Evolutionary conservation across 2,888 invertebrate genomes (phyloP).

Genomic region (Amiota mariae): DNA sequence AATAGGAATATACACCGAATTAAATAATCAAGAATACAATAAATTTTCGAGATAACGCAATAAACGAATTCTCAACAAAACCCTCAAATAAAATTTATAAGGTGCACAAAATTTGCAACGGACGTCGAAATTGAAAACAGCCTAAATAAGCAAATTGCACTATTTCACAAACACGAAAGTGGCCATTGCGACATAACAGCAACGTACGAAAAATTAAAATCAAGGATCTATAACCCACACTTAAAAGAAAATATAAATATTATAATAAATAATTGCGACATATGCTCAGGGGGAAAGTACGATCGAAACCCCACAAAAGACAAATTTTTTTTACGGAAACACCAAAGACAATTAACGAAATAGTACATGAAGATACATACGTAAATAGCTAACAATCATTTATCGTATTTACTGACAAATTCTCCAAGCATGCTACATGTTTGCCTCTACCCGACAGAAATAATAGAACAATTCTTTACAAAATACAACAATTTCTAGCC

Average conservation of each 20-base stretch:
- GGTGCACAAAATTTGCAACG: too few species aligned
- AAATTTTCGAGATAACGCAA: too few species aligned
- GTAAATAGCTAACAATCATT: background rate
- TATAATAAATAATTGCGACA: conserved; percentile 42
- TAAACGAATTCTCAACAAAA: too few species aligned
- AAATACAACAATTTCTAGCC: background rate
- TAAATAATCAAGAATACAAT: too few species aligned
- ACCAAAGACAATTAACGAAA: background rate
- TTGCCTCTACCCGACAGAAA: background rate
- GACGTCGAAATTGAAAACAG: conserved; percentile 39
- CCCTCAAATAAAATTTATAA: too few species aligned
- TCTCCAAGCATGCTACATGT: background rate
- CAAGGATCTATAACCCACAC: conserved; percentile 41
- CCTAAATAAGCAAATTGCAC: too few species aligned
- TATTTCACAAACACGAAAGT: conserved; percentile 40
- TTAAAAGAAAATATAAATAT: conserved; percentile 39
- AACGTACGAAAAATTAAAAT: conserved; percentile 39
- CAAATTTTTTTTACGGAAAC: conserved; percentile 39
- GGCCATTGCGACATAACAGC: conserved; percentile 39
- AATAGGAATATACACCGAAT: too few species aligned
- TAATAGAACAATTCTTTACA: background rate
- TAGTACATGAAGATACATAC: background rate
- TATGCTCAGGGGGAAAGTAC: conserved; percentile 38
- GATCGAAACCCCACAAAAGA: conserved; percentile 42
- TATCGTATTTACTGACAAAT: background rate